A percentile compares a stretch with the other conserved stretches of the same genome.
Evolutionary conservation across 2,888 invertebrate species (phyloP).

Genomic region (Seira ritae): DNA sequence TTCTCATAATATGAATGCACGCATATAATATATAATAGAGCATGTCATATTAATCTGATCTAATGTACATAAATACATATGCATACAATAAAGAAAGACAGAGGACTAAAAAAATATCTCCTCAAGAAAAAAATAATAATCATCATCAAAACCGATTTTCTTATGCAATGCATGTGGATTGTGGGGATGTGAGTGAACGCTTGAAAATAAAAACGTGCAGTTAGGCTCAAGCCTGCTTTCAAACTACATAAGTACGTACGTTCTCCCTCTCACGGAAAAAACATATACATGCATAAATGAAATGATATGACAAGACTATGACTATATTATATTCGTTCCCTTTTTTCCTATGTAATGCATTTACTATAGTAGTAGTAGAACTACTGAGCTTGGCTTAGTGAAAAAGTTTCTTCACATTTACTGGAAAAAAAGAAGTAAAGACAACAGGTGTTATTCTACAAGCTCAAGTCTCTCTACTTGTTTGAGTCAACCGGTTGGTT

Average conservation of each 20-base stretch:
- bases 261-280: background rate
- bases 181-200: no score
- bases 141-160: no score
- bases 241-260: no score
- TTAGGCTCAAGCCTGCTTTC: no score
- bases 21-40: background rate
- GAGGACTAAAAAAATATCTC: no score
- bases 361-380: background rate
- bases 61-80: background rate
- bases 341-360: no score
- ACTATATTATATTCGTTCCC: no score
- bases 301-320: no score
- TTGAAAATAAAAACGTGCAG: no score
- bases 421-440: conserved; percentile 64
- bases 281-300: background rate
- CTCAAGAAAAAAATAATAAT: no score
- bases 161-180: no score
- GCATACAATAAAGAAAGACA: background rate
- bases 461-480: conserved; percentile 33
- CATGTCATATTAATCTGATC: conserved; percentile 11
- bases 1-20: background rate
- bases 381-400: conserved; percentile 40
- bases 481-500: conserved; percentile 72
- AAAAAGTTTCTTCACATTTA: background rate
- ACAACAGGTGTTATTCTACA: conserved; percentile 73